Percentiles rank a stretch among this genome's conserved stretches.
phyloP scores from a whole-genome alignment of 2,888 invertebrate genomes.

The Cephalotes varians region DNA sequence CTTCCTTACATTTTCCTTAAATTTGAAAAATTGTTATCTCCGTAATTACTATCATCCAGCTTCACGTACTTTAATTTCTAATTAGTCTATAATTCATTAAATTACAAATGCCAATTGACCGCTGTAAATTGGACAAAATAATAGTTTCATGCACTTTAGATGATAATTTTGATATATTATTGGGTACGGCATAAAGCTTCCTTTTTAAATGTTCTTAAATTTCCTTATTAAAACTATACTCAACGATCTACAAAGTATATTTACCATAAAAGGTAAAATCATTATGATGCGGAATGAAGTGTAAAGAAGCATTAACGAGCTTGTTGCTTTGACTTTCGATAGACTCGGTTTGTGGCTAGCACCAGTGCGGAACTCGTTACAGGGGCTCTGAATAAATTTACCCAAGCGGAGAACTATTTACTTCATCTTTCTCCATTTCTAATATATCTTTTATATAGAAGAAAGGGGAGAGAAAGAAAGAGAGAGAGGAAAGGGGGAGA shows the following conservation, averaged over 20 bases:
- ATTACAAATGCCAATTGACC: not conserved
- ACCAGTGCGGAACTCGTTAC: constrained; percentile 37
- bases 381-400: constrained; percentile 49
- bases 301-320: constrained; percentile 44
- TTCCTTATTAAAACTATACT: not conserved
- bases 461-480: not conserved
- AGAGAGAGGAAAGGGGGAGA: not conserved
- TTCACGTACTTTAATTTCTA: not conserved
- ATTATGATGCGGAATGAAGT: constrained; percentile 28
- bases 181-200: not conserved
- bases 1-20: not conserved
- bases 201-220: too few species aligned
- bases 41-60: not conserved
- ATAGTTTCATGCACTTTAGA: not conserved
- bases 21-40: not conserved
- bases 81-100: constrained; percentile 1
- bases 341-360: constrained; percentile 24
- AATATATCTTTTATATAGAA: constrained; percentile 41
- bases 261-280: constrained; percentile 15
- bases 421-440: constrained; percentile 47
- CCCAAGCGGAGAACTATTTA: constrained; percentile 45
- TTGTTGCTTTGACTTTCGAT: constrained; percentile 50
- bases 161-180: not conserved
- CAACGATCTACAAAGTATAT: not conserved
- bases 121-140: not conserved